Evolutionary conservation across 2,888 invertebrate genomes (phyloP), one percentile per base, ranked within the genome.

Genomic region (Macroteleia sp.): DNA sequence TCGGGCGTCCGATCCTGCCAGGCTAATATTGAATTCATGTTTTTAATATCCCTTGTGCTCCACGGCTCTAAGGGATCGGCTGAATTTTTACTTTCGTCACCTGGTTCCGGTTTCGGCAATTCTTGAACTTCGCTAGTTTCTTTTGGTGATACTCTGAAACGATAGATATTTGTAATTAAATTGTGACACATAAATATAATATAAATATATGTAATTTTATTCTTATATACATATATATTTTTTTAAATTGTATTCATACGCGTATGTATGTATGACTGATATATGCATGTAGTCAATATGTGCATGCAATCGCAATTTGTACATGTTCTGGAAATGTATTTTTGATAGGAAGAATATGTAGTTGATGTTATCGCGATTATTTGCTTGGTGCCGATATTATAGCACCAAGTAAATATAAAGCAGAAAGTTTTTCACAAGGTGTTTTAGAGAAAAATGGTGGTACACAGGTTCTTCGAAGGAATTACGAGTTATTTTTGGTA

Each of bases 21-120:
- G 28, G 94, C 94, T 79, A 95, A 92, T 86, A 95, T 94, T 83
- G 94, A 93, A 90, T 95, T 95, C 92, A 96, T 95, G 89, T 94
- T 94, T 73, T 94, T 93, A 82, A 95, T 94, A 82, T 93, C 94
- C 80, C 94, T 93, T 39, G 94, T 95, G 90, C 95, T 95, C 95
- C 95, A 95, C 0, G 95, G 94, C 86, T 95, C 95, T 74, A 95
- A 90, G 3, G 95, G 95, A 92, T 95, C 95, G 6, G 93, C 93
- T 2, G 93, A 75, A n/a, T 79, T 77, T 56, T 77, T 70, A 74
- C 32, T 71, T 82, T 83, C 76, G 86, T 86, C 83, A 77, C 73
- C 86, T 82, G 82, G 70, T 79, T 92, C 92, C 54, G 90, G 84
- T 83, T 92, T 90, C 56, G 81, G 83, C 28, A 71, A 73, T 32